Evolutionary conservation across 2,797 vertebrate genomes (phyloP).

Genomic region (Amazonetta brasiliensis): DNA sequence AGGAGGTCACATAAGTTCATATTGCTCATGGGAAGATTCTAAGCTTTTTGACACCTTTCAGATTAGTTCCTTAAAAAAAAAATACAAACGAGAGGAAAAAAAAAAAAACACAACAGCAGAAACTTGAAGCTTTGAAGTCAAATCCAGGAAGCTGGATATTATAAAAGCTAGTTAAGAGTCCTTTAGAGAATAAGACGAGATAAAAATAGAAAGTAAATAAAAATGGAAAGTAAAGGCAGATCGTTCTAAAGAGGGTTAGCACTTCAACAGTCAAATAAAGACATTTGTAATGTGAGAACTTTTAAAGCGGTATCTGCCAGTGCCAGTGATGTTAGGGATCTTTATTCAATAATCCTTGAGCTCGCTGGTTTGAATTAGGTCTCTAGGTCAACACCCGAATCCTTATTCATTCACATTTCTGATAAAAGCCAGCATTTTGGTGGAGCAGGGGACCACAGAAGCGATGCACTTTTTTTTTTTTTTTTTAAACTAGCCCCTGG

Average conservation of each 20-base stretch:
- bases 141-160: background rate
- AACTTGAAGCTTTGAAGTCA: background rate
- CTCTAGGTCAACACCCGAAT: background rate
- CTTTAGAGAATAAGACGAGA: background rate
- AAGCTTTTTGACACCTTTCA: slow-evolving; percentile 13
- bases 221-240: background rate
- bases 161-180: background rate
- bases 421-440: background rate
- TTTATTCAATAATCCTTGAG: background rate
- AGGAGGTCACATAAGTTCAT: slow-evolving; percentile 21
- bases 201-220: slow-evolving; percentile 2
- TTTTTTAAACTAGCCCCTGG: background rate
- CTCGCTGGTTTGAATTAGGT: background rate
- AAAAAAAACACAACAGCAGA: background rate
- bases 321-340: background rate
- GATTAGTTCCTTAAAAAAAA: background rate
- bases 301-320: background rate
- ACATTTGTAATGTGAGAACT: background rate
- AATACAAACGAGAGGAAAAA: no score
- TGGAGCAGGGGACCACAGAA: background rate
- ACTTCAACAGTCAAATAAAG: background rate
- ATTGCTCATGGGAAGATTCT: background rate
- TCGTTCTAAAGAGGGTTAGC: background rate
- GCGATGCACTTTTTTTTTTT: background rate
- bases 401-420: background rate